Base-by-base conservation (phyloP, 1,140 invertebrate species). In the Drosophila neocordata region DNA sequence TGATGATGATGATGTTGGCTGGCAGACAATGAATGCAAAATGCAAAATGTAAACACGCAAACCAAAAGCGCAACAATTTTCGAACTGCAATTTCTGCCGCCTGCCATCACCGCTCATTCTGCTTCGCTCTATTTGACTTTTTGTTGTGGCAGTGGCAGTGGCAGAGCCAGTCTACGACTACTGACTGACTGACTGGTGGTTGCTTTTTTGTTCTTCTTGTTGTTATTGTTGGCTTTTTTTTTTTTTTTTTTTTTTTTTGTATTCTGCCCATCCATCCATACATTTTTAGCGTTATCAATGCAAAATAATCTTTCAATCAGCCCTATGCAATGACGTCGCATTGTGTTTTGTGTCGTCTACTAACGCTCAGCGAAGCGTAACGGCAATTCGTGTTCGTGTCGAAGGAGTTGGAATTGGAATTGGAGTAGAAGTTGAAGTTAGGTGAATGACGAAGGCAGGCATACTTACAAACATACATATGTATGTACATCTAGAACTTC, bases 251-350 rank as follows among this genome's bases (percentile, higher is more conserved):
- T 48, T 48, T 44, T 15, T 74, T 70, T 67, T 63, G 59, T 71
- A 64, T 65, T 65, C 79, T 71, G 57, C 74, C 74, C 76, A 80
- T 81, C 82, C 78, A 87, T 87, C 75, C 82, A 88, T 88, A 83
- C 83, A 65, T 88, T 88, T 88, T 88, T 88, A 88, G 84, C 83
- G 83, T 88, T 88, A 88, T 88, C 83, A 88, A 84, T 88, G 83
- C 83, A 88, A 88, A 88, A 88, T 88, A 88, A 88, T 88, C 83
- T 88, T 88, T 88, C 83, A 87, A 87, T 88, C 82, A 87, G 83
- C 82, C 83, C 82, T 87, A 78, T 78, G 60, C 18, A 37, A 51
- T 78, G 37, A 65, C 67, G 52, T 61, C 77, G 37, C 69, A 62
- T 71, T 69, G 41, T 58, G 56, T 53, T 65, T 60, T 24, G 70